Evolutionary conservation across 2,888 invertebrate genomes (phyloP), one percentile per base, ranked within the genome.

Genomic region (Osedax fenrisi): DNA sequence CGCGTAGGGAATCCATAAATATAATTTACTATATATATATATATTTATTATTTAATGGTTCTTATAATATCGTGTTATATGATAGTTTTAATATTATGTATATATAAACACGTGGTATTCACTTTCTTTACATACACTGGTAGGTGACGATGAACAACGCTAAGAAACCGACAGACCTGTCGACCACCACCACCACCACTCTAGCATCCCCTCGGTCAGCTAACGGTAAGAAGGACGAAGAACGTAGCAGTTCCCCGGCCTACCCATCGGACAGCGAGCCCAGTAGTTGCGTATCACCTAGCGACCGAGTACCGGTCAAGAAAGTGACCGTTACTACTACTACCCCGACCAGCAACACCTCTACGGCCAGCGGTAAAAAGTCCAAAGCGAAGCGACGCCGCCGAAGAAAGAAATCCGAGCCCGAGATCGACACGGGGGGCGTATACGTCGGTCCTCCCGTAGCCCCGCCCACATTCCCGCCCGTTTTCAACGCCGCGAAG

Each of bases 191-290:
- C 41, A 41, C 41, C 5, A 41, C 41, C 10, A 41, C 41, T 41
- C 41, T 41, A 17, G 17, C 5, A 17, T 41, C 41, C 10, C 41
- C 41, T 5, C 41, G 41, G 10, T 5, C 10, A 10, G 17, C 5
- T 10, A 5, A 17, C 17, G 41, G 41, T 41, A 80, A 80, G n/a
- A 79, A 81, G 87, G 89, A 82, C 21, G 83, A 59, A 90, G 91
- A 92, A 80, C 87, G 94, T 62, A 94, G 94, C 0, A 94, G 94
- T 81, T 94, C 94, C 75, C 86, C 85, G 89, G 92, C 92, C 0
- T 95, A 94, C 82, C 94, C 94, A 80, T 94, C 94, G 0, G 94
- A 95, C 82, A 94, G 94, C 77, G 94, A 95, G 27, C 81, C 81
- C 70, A 80, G 80, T 71, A 82, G 81, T 75, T 77, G 77, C 61